Evolutionary conservation across 2,888 invertebrate genomes (phyloP).

Genomic region (Lycophotia porphyrea): DNA sequence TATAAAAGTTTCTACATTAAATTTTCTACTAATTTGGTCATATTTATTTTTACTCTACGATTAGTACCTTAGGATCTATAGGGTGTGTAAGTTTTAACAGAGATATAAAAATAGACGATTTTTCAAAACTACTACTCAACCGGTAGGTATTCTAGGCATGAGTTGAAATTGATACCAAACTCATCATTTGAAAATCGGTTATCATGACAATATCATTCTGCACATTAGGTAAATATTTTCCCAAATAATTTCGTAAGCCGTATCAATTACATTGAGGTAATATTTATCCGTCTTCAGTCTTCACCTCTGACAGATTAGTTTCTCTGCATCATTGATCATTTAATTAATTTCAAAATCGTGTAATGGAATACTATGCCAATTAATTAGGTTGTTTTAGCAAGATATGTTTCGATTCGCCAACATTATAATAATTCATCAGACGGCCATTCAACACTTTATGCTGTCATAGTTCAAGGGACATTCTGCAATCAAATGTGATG

Average conservation of each 20-base stretch:
- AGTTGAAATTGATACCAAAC: constrained; percentile 17
- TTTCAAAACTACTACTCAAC: too few relatives aligned
- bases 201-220: neutral
- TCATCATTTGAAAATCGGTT: neutral
- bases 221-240: constrained; percentile 9
- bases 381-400: constrained; percentile 16
- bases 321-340: constrained; percentile 3
- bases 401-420: constrained; percentile 6
- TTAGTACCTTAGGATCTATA: too few relatives aligned
- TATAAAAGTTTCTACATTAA: too few relatives aligned
- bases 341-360: constrained; percentile 18
- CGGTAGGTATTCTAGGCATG: neutral
- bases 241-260: neutral
- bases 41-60: too few relatives aligned
- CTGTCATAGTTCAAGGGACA: constrained; percentile 38
- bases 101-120: too few relatives aligned
- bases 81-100: too few relatives aligned
- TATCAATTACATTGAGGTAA: neutral
- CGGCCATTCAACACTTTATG: constrained; percentile 29
- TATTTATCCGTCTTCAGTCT: neutral
- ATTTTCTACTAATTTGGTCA: too few relatives aligned
- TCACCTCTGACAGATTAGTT: constrained; percentile 11
- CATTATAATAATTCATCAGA: constrained; percentile 37
- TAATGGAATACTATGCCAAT: constrained; percentile 28
- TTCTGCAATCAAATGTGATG: constrained; percentile 29